Evolutionary conservation across 2,797 vertebrate species (phyloP).

Genomic region (Hylomyscus alleni): DNA sequence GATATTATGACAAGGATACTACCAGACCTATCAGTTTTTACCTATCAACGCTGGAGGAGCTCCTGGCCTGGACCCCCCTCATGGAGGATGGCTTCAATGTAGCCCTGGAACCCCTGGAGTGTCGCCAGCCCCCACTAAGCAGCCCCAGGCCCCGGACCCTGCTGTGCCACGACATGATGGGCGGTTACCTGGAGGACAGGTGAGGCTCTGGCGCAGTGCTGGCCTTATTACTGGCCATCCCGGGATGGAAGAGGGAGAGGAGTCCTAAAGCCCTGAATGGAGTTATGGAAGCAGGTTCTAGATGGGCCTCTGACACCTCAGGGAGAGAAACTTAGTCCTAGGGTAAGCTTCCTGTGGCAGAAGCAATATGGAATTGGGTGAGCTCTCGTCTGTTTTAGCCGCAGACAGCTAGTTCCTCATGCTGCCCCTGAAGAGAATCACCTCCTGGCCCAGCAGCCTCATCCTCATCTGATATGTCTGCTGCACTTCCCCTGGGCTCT

Average conservation of each 20-base stretch:
- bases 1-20: slow-evolving; percentile 93
- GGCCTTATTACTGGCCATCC: neutral
- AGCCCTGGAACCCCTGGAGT: slow-evolving; percentile 88
- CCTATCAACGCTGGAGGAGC: slow-evolving; percentile 92
- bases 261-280: neutral
- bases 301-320: neutral
- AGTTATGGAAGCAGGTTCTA: fast-evolving
- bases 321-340: neutral
- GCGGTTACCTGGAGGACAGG: slow-evolving; percentile 97
- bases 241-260: neutral
- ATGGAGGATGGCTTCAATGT: slow-evolving; percentile 91
- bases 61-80: slow-evolving; percentile 92
- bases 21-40: slow-evolving; percentile 94
- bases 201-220: slow-evolving; percentile 56
- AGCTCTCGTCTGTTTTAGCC: neutral
- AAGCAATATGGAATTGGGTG: neutral
- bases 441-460: neutral
- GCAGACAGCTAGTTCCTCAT: fast-evolving
- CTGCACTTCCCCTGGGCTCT: neutral
- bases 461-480: neutral
- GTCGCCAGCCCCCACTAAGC: slow-evolving; percentile 90
- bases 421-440: neutral
- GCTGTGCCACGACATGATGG: slow-evolving; percentile 98
- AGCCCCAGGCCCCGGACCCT: slow-evolving; percentile 90
- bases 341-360: neutral